Base-by-base conservation (phyloP, 2,888 invertebrate genomes). In the Papilio gigon region DNA sequence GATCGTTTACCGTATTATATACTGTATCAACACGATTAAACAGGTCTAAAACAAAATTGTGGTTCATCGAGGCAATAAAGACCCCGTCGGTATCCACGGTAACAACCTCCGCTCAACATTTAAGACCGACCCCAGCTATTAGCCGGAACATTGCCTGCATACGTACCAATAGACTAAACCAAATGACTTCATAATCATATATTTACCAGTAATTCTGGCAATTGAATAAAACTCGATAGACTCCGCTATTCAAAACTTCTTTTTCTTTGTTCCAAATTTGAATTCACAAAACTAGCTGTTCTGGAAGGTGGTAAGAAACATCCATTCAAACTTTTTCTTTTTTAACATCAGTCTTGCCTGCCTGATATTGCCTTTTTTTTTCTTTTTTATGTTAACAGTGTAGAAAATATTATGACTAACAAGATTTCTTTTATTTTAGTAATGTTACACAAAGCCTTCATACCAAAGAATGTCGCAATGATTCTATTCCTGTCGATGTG, bases 61-160 rank as follows among this genome's bases (percentile, higher is more conserved):
- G 14, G 20, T 11, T 30, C 30, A 14, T 37, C 8, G 3, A 37
- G 12, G 25, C 20, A 40, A 40, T 61, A 67, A 40, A 53, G 20
- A 35, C 40, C 17, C 17, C 50, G 27, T 33, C 67, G 40, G 61
- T 61, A 61, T 53, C 40, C 30, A 61, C 37, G 35, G 47, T 67
- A 50, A 66, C 35, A n/a, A 50, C 61, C 9, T 17, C 37, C 33
- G 25, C 61, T 40, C 22, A 67, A 61, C 61, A 40, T 60, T 67
- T 65, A 65, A 65, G 27, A 40, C 44, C 37, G 35, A 30, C 53
- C 53, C 61, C 33, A 20, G 42, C n/a, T 56, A 40, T 61, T 53
- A 53, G 33, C 40, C 22, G 50, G 40, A 40, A 47, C n/a, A 35
- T 44, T 30, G 14, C 12, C 59, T 53, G 14, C 11, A 14, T 67